Evolutionary conservation across 2,888 invertebrate genomes (phyloP), one percentile per base, ranked within the genome.

Genomic region (Spatulosminthurus flaviceps): DNA sequence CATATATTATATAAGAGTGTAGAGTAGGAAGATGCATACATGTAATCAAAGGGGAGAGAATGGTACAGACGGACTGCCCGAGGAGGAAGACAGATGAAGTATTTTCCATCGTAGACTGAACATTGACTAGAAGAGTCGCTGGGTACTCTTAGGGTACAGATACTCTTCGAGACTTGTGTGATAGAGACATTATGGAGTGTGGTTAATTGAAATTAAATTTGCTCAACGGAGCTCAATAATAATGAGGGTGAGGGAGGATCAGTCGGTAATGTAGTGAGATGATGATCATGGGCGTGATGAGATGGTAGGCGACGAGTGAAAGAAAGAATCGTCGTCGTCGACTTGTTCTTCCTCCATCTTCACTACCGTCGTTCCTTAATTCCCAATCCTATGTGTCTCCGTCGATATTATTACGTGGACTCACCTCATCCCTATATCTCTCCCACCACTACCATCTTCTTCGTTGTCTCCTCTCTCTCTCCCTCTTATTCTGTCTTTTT

Each of bases 121-220:
- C 74, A 74, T 74, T 74, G 74, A 74, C 16, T 60, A 16, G n/a
- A 9, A 41, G n/a, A 34, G 34, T 34, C 51, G 16, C 51, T 19
- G 7, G 16, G 61, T 61, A 5, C n/a, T 64, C 24, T 16, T 11
- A 24, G 4, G 21, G 26, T 22, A 64, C 16, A 24, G 34, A 24
- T 24, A 22, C 24, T 13, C 13, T 26, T 64, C 24, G 64, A 73
- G 73, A 75, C 75, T 72, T 75, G 75, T 66, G 29, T 81, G 82
- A 84, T 82, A 79, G 82, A 84, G 84, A 82, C 82, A 82, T 84
- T 81, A 80, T 82, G 73, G 80, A 82, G 82, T 80, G 84, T 82
- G 82, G 84, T 84, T 84, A 85, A 85, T 85, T 84, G 85, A 84
- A 85, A 84, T 83, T 83, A 83, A 84, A 83, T 84, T 83, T 84